These are phyloP conservation scores for Aelia acuminata DNA, from an alignment of 2,888 invertebrate genomes.

Conservation along the genomic window DNA sequence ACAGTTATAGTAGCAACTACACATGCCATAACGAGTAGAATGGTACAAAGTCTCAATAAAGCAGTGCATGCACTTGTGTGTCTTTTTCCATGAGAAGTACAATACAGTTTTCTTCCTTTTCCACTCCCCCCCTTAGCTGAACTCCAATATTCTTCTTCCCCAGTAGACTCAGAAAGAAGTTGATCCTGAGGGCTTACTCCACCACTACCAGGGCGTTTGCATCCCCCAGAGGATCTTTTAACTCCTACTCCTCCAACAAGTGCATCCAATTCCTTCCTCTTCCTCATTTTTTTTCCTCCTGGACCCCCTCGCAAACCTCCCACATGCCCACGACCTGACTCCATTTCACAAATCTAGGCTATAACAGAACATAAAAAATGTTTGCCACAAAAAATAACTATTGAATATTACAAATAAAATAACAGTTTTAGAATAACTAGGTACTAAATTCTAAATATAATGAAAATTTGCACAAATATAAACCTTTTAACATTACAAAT, in stretches of 20 bases:
- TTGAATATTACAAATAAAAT: background rate
- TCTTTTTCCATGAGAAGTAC: constrained; percentile 67
- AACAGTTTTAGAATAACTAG: background rate
- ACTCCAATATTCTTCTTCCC: constrained; percentile 72
- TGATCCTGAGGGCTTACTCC: constrained; percentile 71
- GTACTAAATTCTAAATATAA: background rate
- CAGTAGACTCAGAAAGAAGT: constrained; percentile 76
- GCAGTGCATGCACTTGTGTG: constrained; percentile 67
- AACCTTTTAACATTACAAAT: background rate
- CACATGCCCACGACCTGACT: constrained; percentile 70
- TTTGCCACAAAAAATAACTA: too few species aligned
- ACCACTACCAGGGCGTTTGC: constrained; percentile 67
- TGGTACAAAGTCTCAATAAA: constrained; percentile 75
- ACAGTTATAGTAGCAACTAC: constrained; percentile 77
- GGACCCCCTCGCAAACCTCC: constrained; percentile 76
- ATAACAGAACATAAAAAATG: constrained; percentile 59
- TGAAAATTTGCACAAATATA: background rate
- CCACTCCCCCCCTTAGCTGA: constrained; percentile 65
- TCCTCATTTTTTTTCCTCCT: constrained; percentile 81
- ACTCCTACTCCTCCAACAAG: constrained; percentile 70
- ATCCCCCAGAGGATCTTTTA: constrained; percentile 64
- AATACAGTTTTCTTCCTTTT: constrained; percentile 68
- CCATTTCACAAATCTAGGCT: constrained; percentile 66
- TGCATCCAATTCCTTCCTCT: constrained; percentile 82
- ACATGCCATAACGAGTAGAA: constrained; percentile 75